Conservation (phyloP, 2,888 invertebrate species). For the Acanthosoma haemorrhoidale region DNA sequence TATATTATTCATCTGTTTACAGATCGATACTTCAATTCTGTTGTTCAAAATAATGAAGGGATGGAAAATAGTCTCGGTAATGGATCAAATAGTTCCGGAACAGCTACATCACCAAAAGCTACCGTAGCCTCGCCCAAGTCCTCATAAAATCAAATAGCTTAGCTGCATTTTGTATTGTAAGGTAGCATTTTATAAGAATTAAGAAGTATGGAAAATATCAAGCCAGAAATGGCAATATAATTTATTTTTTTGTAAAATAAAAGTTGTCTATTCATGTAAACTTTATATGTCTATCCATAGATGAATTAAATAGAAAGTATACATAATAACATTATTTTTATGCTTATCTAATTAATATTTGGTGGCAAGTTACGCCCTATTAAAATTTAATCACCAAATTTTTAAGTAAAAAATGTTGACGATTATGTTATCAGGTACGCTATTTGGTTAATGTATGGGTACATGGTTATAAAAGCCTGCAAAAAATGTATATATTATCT, state of each 20-base stretch:
- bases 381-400: no score
- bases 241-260: slow-evolving; percentile 33
- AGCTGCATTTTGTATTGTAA: slow-evolving; percentile 25
- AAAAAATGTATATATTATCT: no score
- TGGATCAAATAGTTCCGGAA: slow-evolving; percentile 40
- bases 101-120: slow-evolving; percentile 39
- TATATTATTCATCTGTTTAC: slow-evolving; percentile 40
- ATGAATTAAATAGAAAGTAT: background rate
- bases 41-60: slow-evolving; percentile 52
- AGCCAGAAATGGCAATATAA: slow-evolving; percentile 32
- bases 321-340: background rate
- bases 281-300: slow-evolving; percentile 20
- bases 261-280: slow-evolving; percentile 18
- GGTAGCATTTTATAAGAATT: slow-evolving; percentile 36
- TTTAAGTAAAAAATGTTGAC: no score
- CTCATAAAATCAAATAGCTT: slow-evolving; percentile 37
- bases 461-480: no score
- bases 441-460: no score
- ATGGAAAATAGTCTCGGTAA: slow-evolving; percentile 48
- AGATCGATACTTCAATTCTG: slow-evolving; percentile 56
- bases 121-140: slow-evolving; percentile 39
- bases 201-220: slow-evolving; percentile 25
- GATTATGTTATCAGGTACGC: no score
- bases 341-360: background rate
- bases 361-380: background rate